phyloP scores from a whole-genome alignment of 2,113 vertebrate species.

The Geococcyx californianus region DNA sequence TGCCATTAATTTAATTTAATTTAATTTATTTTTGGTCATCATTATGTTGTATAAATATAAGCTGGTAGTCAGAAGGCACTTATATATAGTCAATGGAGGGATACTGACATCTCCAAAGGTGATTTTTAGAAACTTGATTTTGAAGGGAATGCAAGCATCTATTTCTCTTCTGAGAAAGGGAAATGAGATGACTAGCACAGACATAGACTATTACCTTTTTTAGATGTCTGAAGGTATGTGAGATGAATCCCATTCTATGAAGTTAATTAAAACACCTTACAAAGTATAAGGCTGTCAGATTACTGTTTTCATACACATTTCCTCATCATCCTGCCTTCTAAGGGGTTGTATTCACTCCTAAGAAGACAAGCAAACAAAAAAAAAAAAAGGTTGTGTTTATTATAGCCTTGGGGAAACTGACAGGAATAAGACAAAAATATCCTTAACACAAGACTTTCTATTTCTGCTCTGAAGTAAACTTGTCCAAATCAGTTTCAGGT shows the following conservation, averaged over 20 bases:
- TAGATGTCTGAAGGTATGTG: neutral
- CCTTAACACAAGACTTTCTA: neutral
- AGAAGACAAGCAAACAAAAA: neutral
- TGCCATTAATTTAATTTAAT: neutral
- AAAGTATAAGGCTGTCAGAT: neutral
- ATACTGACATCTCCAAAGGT: neutral
- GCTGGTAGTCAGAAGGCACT: neutral
- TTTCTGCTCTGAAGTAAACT: neutral
- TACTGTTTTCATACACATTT: neutral
- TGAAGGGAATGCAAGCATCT: neutral
- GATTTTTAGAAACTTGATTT: neutral
- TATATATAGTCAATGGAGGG: neutral
- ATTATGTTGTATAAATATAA: neutral
- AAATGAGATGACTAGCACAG: neutral
- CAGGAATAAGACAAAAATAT: neutral
- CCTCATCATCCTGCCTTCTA: neutral
- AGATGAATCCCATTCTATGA: neutral
- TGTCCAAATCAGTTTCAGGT: neutral
- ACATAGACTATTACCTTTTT: conserved; percentile 2
- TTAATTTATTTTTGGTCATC: neutral
- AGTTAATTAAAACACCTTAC: conserved; percentile 38
- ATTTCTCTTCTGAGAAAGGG: neutral
- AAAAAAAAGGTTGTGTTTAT: neutral
- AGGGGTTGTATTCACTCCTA: neutral
- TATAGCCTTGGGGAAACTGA: neutral